Base-by-base conservation (phyloP, 2,888 invertebrate genomes). In the Ptycholaimellus sp. region DNA sequence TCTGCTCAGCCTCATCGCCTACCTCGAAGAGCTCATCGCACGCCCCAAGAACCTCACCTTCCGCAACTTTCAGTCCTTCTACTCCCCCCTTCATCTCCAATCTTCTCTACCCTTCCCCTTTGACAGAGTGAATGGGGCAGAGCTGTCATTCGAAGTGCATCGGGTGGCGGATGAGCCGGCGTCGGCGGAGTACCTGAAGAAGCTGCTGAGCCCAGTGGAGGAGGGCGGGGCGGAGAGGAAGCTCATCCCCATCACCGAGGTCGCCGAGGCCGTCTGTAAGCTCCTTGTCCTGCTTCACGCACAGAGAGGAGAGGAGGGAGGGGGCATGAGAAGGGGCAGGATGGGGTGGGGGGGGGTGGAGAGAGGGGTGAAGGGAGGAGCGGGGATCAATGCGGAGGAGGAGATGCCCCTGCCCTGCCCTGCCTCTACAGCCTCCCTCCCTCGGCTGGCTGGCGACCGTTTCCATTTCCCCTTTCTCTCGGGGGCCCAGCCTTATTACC, bases 221-320 rank as follows among this genome's bases (percentile, higher is more conserved):
- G 35, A 30, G 30, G 7, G 22, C 27, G 37, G 39, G 29, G 40
- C 37, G 21, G 50, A 49, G 33, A 49, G 49, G 40, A 30, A 47
- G 34, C 42, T 53, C n/a, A 49, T 48, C 35, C 46, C 49, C 23
- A 51, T 51, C 14, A 50, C 49, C 36, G 51, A 51, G 32, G 49
- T 54, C 20, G 53, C 54, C n/a, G 44, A 53, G 19, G 52, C 52
- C 33, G 53, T 54, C 30, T 54, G 51, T 51, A 36, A 43, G 51
- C 44, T 14, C 17, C 22, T 20, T 17, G 3, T 16, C 27, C 13
- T 27, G 16, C 25, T 4, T 32, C 18, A 4, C 32, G 11, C 3
- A 25, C 9, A 16, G 13, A 22, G 16, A 34, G 23, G 23, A 17
- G 25, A 14, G 3, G 7, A 3, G 13, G 2, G 33, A 23, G 17